These are phyloP conservation scores for Drosophila pseudotalamancana DNA, from an alignment of 2,888 invertebrate species.

Conservation along the genomic window DNA sequence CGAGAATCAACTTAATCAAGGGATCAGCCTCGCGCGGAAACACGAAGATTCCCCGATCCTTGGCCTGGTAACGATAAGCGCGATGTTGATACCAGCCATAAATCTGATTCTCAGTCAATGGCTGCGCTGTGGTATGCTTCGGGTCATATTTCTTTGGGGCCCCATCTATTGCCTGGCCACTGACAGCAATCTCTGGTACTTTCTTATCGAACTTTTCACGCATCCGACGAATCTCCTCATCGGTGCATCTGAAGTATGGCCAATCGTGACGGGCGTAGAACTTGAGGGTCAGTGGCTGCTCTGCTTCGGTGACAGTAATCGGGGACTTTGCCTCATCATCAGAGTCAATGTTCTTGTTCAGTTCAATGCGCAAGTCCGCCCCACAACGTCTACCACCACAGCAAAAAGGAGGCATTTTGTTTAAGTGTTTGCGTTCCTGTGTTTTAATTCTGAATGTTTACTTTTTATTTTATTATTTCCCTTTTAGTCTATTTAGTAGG, in stretches of 20 bases:
- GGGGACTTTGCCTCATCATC: constrained; percentile 3
- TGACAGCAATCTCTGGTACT: neutral
- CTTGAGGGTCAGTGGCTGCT: constrained; percentile 56
- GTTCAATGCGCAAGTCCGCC: constrained; percentile 41
- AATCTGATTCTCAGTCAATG: constrained; percentile 62
- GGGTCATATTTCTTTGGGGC: constrained; percentile 25
- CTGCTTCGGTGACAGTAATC: constrained; percentile 40
- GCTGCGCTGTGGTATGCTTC: constrained; percentile 48
- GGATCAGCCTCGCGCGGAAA: constrained; percentile 66
- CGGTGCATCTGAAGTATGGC: constrained; percentile 61
- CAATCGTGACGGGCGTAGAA: constrained; percentile 72
- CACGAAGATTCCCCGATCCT: constrained; percentile 58
- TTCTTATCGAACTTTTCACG: constrained; percentile 37
- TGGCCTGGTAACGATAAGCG: constrained; percentile 48
- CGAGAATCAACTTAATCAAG: constrained; percentile 42
- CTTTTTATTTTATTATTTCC: neutral
- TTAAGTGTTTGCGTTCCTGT: neutral
- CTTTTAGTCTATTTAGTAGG: neutral
- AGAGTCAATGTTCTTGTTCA: neutral
- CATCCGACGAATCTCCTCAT: constrained; percentile 33
- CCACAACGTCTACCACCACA: constrained; percentile 64
- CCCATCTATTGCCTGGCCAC: neutral
- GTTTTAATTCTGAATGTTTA: neutral
- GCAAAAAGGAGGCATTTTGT: constrained; percentile 64
- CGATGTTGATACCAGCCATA: constrained; percentile 71